phyloP scores from a whole-genome alignment of 2,888 invertebrate genomes.

The Octonoba sinensis region DNA sequence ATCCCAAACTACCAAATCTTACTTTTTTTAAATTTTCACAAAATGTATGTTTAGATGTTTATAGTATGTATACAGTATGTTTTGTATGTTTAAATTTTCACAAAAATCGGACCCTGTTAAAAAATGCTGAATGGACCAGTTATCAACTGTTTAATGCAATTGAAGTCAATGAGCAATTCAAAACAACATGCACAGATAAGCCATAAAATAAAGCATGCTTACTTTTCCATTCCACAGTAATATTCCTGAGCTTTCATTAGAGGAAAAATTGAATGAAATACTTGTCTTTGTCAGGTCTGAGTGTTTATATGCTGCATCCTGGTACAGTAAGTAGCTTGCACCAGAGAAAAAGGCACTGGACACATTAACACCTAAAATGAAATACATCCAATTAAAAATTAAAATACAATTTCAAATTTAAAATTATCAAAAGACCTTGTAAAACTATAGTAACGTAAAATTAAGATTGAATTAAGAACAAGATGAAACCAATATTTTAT shows the following conservation, averaged over 20 bases:
- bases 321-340: constrained; percentile 45
- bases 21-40: no score
- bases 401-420: not conserved
- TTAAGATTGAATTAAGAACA: no score
- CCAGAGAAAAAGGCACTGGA: constrained; percentile 50
- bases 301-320: constrained; percentile 43
- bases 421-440: not conserved
- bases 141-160: no score
- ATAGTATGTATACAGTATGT: no score
- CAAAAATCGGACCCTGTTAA: no score
- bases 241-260: constrained; percentile 46
- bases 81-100: no score
- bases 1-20: no score
- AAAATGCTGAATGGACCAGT: no score
- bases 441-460: no score
- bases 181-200: not conserved
- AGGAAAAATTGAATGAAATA: constrained; percentile 47
- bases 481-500: no score
- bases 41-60: no score
- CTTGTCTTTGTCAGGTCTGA: constrained; percentile 44
- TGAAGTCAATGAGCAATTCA: not conserved
- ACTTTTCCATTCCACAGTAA: constrained; percentile 64
- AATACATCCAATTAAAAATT: not conserved
- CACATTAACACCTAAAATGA: constrained; percentile 42
- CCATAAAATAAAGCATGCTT: not conserved